Evolutionary conservation across 2,797 vertebrate genomes (phyloP).

Genomic region (Gymnocypris eckloni): DNA sequence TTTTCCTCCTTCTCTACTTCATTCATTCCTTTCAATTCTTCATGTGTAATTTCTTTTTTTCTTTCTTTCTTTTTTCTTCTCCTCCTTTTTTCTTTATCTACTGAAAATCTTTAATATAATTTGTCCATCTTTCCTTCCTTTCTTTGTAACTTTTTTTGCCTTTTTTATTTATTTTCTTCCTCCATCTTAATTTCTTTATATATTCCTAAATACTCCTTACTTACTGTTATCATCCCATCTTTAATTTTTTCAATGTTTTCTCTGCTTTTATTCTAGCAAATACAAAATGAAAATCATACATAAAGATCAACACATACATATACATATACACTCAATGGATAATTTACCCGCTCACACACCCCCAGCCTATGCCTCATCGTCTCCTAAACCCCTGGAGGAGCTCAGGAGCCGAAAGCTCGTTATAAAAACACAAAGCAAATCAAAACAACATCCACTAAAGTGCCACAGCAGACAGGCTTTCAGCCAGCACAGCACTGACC

Average conservation of each 20-base stretch:
- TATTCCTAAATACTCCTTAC: not conserved
- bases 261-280: not conserved
- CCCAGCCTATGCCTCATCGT: slow-evolving; percentile 25
- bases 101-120: not conserved
- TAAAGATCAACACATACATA: slow-evolving; percentile 2
- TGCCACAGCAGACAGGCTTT: slow-evolving; percentile 51
- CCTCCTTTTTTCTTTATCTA: not conserved
- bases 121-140: not conserved
- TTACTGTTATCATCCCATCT: not conserved
- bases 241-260: not conserved
- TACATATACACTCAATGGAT: not conserved
- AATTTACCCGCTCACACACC: slow-evolving; percentile 14
- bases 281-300: slow-evolving; percentile 35
- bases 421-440: slow-evolving; percentile 58
- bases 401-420: slow-evolving; percentile 50
- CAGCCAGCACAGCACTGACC: slow-evolving; percentile 52
- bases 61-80: not conserved
- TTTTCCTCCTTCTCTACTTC: not conserved
- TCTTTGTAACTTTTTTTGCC: not conserved
- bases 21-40: not conserved
- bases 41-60: not conserved
- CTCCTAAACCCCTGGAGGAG: slow-evolving; percentile 32
- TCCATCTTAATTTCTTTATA: not conserved
- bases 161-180: not conserved
- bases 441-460: slow-evolving; percentile 57